Base-by-base conservation (phyloP, 2,113 vertebrate species). In the Genyomyrus donnyi region DNA sequence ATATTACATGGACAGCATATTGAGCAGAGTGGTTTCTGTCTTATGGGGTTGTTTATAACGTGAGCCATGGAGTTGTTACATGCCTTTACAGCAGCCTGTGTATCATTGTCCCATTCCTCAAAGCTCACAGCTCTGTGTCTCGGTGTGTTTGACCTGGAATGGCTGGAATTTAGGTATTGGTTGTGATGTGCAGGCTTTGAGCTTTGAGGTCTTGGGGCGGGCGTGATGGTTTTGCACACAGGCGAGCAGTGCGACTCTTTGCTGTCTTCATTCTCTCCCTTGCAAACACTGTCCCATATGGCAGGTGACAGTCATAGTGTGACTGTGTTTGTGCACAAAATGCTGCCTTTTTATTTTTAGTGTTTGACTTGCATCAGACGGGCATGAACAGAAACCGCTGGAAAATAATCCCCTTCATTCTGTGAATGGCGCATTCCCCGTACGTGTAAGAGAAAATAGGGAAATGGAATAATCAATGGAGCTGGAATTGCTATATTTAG, bases 41-140 rank as follows among this genome's bases (percentile, higher is more conserved):
- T 89, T 93, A 93, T 91, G 89, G 90, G 92, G 89, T 89, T 84
- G 85, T 70, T 87, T 83, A 56, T 80, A 90, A 91, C 90, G 88
- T 58, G 46, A 90, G 49, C 89, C 24, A 89, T 92, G 91, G 91
- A 92, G 85, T 52, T 91, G 90, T 91, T 90, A 91, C 56, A 88
- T 88, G 80, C 45, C 88, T 91, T 90, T 87, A 42, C 90, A 91
- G 45, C 31, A 92, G 86, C 91, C 88, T 91, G 91, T 88, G 87
- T 48, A 90, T 90, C 35, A 91, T 92, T 90, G 88, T 66, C 85
- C 90, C 86, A 15, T 90, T 80, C 74, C 35, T 42, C 85, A 88
- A 89, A 91, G 87, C 80, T 89, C 11, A 3, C 49, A 66, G 66
- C 91, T 92, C 89, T 3, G 2, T 91, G 90, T 91, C 92, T 85